Evolutionary conservation across 1,140 invertebrate genomes (phyloP).

Genomic region (Drosophila mauritiana): DNA sequence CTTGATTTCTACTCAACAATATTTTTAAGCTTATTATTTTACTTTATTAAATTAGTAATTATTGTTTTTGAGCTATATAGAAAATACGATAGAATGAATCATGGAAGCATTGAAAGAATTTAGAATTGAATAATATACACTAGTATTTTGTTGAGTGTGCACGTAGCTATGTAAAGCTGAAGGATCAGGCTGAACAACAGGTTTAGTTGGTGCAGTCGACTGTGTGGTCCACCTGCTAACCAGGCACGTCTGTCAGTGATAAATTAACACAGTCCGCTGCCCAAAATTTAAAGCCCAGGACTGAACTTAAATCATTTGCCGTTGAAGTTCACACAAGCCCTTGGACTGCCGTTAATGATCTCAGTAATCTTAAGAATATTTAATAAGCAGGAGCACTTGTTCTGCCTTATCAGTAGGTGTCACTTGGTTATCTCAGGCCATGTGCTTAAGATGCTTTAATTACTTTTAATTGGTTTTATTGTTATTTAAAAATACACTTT

Average conservation of each 20-base stretch:
- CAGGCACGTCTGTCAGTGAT: constrained; percentile 67
- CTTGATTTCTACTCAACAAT: no score
- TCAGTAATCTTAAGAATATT: constrained; percentile 33
- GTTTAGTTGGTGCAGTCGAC: constrained; percentile 31
- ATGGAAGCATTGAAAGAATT: no score
- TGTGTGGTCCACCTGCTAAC: constrained; percentile 53
- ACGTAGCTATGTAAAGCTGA: background rate
- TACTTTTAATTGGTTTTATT: constrained; percentile 1
- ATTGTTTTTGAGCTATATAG: no score
- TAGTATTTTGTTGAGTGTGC: constrained; percentile 1
- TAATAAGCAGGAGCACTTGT: constrained; percentile 27
- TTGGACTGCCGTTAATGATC: constrained; percentile 29
- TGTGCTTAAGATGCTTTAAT: constrained; percentile 7
- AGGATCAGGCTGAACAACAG: constrained; percentile 25
- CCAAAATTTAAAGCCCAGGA: constrained; percentile 22
- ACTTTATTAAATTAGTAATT: background rate
- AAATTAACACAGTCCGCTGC: constrained; percentile 54
- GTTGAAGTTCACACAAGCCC: background rate
- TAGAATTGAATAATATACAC: background rate
- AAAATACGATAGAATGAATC: no score
- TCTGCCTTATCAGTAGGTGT: constrained; percentile 34
- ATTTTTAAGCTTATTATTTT: no score
- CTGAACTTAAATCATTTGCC: constrained; percentile 20
- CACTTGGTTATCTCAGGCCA: constrained; percentile 24
- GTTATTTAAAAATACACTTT: constrained; percentile 7